Evolutionary conservation across 2,113 vertebrate species (phyloP), one percentile per base, ranked within the genome.

Genomic region (Ciconia boyciana): DNA sequence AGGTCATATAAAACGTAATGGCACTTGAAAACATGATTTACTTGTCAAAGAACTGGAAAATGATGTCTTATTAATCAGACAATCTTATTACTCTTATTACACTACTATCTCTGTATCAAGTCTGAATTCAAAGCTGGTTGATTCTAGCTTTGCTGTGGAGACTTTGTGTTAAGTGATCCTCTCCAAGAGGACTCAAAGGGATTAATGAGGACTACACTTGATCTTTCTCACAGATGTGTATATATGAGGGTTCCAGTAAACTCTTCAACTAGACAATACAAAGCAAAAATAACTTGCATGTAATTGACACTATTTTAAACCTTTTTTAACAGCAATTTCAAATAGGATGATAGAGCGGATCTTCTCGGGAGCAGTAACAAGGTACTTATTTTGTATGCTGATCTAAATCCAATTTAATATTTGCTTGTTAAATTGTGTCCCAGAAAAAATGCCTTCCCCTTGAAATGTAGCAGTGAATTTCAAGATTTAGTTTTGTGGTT

Each of bases 291-390:
- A 69, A 81, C 43, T 43, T 87, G 18, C 13, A 10, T 46, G 15
- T 13, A 64, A n/a, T 1, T 91, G 52, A 92, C n/a, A 2, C 16
- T 54, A 10, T 75, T 93, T 87, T 64, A 64, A 91, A 93, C 31
- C 58, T 79, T 86, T 89, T 83, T 94, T 89, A 84, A 80, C 96
- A 99, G 99, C 99, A 74, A 98, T 99, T 72, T 99, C 99, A 39
- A 97, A 92, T 36, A 98, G 97, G 97, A 99, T 99, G 98, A 99
- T 99, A 52, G 99, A 99, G 84, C 98, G 99, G 78, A 98, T 99
- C 93, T 99, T 99, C 97, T 99, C 99, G 3, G 99, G 99, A 87
- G 99, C 99, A 10, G 99, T 99, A 71, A 99, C 99, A 16, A 98
- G 99, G 99, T 99, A 96, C 62, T 78, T 78, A 7, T 4, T 92